A percentile compares a stretch with the other conserved stretches of the same genome.
These are phyloP conservation scores for Drosophila parvula DNA, from an alignment of 1,140 invertebrate genomes.

Conservation along the genomic window DNA sequence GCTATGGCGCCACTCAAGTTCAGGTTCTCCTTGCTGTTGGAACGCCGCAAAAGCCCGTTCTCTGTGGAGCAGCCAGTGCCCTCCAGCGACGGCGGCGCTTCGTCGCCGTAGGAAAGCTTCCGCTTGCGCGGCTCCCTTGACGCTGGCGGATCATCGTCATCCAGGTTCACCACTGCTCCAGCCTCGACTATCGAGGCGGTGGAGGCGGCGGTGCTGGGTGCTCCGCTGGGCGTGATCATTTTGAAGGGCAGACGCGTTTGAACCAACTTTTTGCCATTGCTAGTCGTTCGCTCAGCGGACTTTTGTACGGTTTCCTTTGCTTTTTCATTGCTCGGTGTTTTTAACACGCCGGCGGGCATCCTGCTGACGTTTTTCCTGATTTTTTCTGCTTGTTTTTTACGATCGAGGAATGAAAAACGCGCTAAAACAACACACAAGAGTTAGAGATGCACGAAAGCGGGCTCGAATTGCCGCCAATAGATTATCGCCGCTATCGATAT, in stretches of 20 bases:
- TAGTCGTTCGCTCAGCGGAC: slow-evolving; percentile 49
- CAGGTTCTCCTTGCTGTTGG: slow-evolving; percentile 70
- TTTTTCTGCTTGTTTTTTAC: slow-evolving; percentile 10
- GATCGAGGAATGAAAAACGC: slow-evolving; percentile 24
- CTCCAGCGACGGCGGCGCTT: slow-evolving; percentile 16
- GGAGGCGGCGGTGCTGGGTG: background rate
- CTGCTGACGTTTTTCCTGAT: slow-evolving; percentile 14
- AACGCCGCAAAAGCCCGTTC: slow-evolving; percentile 30
- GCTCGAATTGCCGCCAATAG: slow-evolving; percentile 33
- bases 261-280: slow-evolving; percentile 80
- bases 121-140: slow-evolving; percentile 64
- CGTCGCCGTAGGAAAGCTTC: slow-evolving; percentile 62
- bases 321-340: slow-evolving; percentile 51
- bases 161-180: slow-evolving; percentile 9
- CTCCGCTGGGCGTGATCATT: slow-evolving; percentile 55
- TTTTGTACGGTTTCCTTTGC: slow-evolving; percentile 45
- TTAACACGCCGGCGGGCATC: slow-evolving; percentile 65
- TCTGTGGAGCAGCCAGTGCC: slow-evolving; percentile 55
- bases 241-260: slow-evolving; percentile 84
- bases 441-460: slow-evolving; percentile 1
- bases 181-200: background rate
- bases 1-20: slow-evolving; percentile 9
- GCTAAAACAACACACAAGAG: slow-evolving; percentile 38
- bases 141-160: slow-evolving; percentile 4
- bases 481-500: slow-evolving; percentile 13